These are phyloP conservation scores for Magallana angulata DNA, from an alignment of 1,140 invertebrate species.

Conservation along the genomic window DNA sequence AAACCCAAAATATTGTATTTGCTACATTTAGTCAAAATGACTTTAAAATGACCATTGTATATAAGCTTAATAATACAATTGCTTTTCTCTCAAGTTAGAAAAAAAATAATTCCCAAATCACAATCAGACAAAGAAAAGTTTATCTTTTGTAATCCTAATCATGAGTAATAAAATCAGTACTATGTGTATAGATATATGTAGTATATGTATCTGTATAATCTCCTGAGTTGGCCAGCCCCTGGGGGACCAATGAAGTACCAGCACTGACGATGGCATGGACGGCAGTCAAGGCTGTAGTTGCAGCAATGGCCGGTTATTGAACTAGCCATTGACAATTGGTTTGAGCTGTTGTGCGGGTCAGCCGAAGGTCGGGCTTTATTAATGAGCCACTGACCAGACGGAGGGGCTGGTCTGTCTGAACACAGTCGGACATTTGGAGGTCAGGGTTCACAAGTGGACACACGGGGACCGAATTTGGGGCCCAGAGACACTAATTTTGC, in stretches of 20 bases:
- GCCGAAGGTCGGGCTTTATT: slow-evolving; percentile 17
- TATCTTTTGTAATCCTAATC: no score
- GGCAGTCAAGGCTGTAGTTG: neutral
- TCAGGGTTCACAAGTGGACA: slow-evolving; percentile 4
- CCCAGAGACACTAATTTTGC: no score
- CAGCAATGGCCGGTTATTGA: slow-evolving; percentile 2
- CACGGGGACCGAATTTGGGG: neutral
- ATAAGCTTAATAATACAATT: no score
- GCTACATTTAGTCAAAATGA: no score
- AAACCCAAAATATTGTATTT: no score
- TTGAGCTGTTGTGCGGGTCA: neutral
- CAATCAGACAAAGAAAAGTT: no score
- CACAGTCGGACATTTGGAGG: neutral
- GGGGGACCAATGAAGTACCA: neutral
- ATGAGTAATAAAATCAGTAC: no score
- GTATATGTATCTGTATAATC: no score
- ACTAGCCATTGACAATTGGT: slow-evolving; percentile 32
- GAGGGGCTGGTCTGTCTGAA: neutral
- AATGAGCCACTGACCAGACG: slow-evolving; percentile 23
- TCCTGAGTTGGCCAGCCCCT: neutral
- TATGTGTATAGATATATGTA: no score
- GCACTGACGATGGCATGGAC: neutral
- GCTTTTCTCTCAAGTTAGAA: no score
- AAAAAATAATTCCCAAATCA: no score
- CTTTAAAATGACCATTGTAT: no score